Evolutionary conservation across 2,113 vertebrate genomes (phyloP).

Genomic region (Stomatorhinus ivindoensis): DNA sequence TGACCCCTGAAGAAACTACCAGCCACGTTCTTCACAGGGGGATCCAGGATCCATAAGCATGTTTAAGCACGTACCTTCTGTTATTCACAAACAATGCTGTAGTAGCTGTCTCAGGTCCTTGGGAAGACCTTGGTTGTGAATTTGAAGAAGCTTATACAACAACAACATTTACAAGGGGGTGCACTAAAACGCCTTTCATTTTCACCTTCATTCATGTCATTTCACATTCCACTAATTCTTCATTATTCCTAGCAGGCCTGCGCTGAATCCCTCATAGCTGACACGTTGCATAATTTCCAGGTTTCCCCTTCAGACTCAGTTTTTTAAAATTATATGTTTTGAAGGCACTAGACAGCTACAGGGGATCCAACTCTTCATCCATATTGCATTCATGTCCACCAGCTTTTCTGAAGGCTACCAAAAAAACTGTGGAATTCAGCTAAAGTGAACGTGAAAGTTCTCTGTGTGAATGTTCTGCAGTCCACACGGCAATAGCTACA

Average conservation of each 20-base stretch:
- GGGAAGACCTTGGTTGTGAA: background rate
- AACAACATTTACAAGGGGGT: background rate
- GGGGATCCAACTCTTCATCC: background rate
- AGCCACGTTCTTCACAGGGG: background rate
- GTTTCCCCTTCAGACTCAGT: background rate
- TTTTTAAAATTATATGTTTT: slow-evolving; percentile 31
- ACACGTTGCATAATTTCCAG: slow-evolving; percentile 44
- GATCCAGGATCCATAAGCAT: background rate
- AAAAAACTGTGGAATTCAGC: background rate
- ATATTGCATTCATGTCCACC: background rate
- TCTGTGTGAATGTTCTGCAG: background rate
- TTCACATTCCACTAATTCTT: background rate
- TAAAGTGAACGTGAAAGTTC: background rate
- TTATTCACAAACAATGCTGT: background rate
- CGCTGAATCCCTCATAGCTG: slow-evolving; percentile 20
- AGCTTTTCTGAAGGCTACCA: background rate
- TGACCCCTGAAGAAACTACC: background rate
- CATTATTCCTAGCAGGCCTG: slow-evolving; percentile 20
- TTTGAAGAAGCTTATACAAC: background rate
- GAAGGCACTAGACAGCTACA: slow-evolving; percentile 14
- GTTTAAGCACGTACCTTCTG: background rate
- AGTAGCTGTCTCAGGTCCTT: background rate
- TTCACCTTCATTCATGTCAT: background rate
- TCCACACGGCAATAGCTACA: background rate
- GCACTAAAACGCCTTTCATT: background rate